Base-by-base conservation (phyloP, 2,113 vertebrate species). In the Solea senegalensis region DNA sequence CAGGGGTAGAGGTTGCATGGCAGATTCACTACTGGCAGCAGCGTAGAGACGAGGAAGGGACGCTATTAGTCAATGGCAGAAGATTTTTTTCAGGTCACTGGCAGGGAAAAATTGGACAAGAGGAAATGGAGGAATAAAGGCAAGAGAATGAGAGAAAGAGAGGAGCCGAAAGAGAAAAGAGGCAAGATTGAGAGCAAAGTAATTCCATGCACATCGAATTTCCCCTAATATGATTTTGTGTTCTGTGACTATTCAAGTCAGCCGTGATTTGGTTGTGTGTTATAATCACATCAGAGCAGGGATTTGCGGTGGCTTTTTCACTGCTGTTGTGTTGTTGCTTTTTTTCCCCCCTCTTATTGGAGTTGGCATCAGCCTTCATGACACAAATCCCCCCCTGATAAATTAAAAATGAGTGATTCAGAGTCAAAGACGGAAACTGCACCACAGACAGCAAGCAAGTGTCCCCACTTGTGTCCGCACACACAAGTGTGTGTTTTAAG, bases 401-500 rank as follows among this genome's bases (percentile, higher is more conserved):
- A 94, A 94, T 94, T 92, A 90, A 93, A 93, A 94, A 93, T 92
- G 92, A 94, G 92, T 94, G 93, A 94, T 94, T 94, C 91, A 68
- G 86, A 92, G 88, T 92, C 90, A 91, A 89, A 92, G 88, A 92
- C 89, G 91, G 88, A 93, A 92, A 92, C 86, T 76, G 88, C 89
- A 87, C 83, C 74, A 26, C 67, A 55, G 86, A 78, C 86, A 83
- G 83, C 4, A 46, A 70, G 80, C 26, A 21, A 75, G 61, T 50
- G 59, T 61, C 74, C 66, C 68, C 55, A 62, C 74, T 65, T 49
- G 43, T 69, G 76, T 82, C 80, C 70, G 12, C 59, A 69, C 59
- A 65, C 59, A 62, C 56, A 16, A 74, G 74, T 61, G 69, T 69
- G 16, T 14, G 53, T 39, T 59, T 65, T 59, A 45, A 76, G 64